Base-by-base conservation (phyloP, 2,113 vertebrate species). In the Zosterops borbonicus region DNA sequence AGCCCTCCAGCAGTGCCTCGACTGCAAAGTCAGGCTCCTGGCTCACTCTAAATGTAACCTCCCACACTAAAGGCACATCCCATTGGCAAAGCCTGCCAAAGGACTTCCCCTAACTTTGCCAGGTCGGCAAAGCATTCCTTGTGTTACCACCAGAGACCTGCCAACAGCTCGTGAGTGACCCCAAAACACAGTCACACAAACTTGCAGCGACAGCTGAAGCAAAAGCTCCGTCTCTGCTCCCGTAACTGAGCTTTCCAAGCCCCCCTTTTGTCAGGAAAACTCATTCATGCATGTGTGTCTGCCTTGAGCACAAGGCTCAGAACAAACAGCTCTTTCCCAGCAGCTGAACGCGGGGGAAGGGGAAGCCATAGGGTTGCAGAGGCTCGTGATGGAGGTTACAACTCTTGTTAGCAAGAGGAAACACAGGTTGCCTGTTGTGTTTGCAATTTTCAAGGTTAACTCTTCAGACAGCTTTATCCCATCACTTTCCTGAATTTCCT, bases 381-480 rank as follows among this genome's bases (percentile, higher is more conserved):
- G 83, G 59, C 41, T 60, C n/a, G 5, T 12, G 35, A 55, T 47
- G n/a, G 13, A 88, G 84, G 58, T 79, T 78, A 42, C 35, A 41
- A 17, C 58, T 87, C 68, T 70, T 67, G 67, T 67, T 69, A 81
- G 82, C 52, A 77, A 77, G 44, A 83, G 92, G 65, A 68, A 96
- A 84, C 78, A 62, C 5, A 70, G 88, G 71, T 75, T 73, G 75
- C 62, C 62, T 82, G 37, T 90, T 90, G 47, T 44, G 56, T 63
- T 83, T 90, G 78, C 73, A 77, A 42, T 95, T 75, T 74, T 39
- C 67, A 56, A 58, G 21, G 67, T 89, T 96, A 96, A 92, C 92
- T n/a, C 90, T 97, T 90, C 59, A 87, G 70, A 82, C 8, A n/a
- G 81, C 74, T 93, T 94, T 75, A 93, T 77, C 29, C 60, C 67